Evolutionary conservation across 2,888 invertebrate species (phyloP).

Genomic region (Tigriopus californicus): DNA sequence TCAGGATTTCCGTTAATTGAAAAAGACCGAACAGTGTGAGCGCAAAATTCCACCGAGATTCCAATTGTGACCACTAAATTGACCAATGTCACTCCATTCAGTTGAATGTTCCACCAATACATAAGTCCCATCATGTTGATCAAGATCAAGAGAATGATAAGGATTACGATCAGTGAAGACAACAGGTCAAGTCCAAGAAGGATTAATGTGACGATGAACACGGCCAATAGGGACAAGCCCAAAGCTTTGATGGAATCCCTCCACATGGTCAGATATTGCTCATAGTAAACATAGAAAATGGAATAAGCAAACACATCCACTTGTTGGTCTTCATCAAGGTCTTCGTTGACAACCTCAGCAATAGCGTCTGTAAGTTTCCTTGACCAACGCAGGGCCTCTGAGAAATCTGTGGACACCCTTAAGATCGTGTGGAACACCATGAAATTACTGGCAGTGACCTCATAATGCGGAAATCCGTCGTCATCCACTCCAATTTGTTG

Average conservation of each 20-base stretch:
- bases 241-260: constrained; percentile 62
- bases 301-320: constrained; percentile 54
- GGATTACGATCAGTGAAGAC: constrained; percentile 50
- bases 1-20: background rate
- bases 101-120: constrained; percentile 33
- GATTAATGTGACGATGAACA: constrained; percentile 77
- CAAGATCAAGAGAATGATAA: constrained; percentile 56
- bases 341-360: constrained; percentile 44
- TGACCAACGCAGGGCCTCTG: constrained; percentile 53
- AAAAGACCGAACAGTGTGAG: constrained; percentile 39
- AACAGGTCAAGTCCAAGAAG: constrained; percentile 73
- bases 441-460: constrained; percentile 47
- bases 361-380: constrained; percentile 55
- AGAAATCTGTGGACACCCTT: constrained; percentile 60
- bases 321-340: constrained; percentile 26
- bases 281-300: constrained; percentile 81
- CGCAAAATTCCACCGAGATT: constrained; percentile 95
- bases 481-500: background rate
- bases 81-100: constrained; percentile 38
- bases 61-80: constrained; percentile 58
- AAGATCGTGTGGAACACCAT: constrained; percentile 78
- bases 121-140: constrained; percentile 61
- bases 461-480: background rate
- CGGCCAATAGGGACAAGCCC: constrained; percentile 70
- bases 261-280: constrained; percentile 83